These are phyloP conservation scores for Heteromyza rotundicornis DNA, from an alignment of 2,888 invertebrate genomes.

Conservation along the genomic window DNA sequence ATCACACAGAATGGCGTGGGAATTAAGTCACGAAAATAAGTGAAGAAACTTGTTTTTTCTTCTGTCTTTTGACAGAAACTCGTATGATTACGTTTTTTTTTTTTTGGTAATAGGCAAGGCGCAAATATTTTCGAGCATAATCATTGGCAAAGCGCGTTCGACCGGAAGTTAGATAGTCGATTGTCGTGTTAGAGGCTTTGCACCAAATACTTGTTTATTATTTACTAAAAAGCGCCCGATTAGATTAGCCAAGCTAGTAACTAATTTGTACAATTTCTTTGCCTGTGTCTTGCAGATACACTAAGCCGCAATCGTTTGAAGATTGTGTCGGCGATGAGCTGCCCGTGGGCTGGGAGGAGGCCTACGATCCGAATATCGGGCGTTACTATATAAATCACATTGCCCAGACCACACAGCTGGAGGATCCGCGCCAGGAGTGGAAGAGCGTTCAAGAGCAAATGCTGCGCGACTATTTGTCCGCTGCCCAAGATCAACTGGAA, in stretches of 20 bases:
- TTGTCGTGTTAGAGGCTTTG: background rate
- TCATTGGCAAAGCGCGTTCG: conserved; percentile 1
- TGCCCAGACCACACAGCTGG: conserved; percentile 93
- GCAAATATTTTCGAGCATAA: too few relatives aligned
- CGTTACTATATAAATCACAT: conserved; percentile 97
- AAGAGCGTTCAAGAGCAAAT: conserved; percentile 94
- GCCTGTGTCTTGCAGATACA: conserved; percentile 82
- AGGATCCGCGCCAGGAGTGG: conserved; percentile 97
- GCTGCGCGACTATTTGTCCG: conserved; percentile 94
- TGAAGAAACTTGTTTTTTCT: background rate
- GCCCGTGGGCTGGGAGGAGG: conserved; percentile 97
- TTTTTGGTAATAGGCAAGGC: background rate
- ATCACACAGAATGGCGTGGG: conserved; percentile 46
- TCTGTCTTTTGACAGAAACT: background rate
- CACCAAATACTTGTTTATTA: too few relatives aligned
- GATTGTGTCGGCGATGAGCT: conserved; percentile 98
- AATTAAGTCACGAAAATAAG: conserved; percentile 32
- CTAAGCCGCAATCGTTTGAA: conserved; percentile 95
- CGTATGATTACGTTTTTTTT: background rate
- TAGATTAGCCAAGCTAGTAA: background rate
- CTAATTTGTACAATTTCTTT: too few relatives aligned
- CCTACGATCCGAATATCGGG: conserved; percentile 91
- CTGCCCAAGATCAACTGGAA: conserved; percentile 94
- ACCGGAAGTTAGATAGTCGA: conserved; percentile 16
- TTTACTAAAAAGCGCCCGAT: background rate